Evolutionary conservation across 2,888 invertebrate genomes (phyloP).

Genomic region (Tetragonisca angustula): DNA sequence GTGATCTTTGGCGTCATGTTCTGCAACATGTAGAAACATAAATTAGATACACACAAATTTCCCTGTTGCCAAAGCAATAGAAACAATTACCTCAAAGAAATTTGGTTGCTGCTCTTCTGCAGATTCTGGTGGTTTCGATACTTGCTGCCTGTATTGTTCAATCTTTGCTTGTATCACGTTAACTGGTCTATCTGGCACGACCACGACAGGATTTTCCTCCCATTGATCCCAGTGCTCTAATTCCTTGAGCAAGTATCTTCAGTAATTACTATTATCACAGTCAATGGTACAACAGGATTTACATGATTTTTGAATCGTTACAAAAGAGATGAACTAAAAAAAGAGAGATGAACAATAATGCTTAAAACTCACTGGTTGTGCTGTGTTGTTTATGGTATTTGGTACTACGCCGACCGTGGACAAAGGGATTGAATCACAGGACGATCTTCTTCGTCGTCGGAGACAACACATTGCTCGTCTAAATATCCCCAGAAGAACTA

Average conservation of each 20-base stretch:
- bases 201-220: slow-evolving; percentile 85
- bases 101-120: slow-evolving; percentile 85
- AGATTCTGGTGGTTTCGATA: slow-evolving; percentile 82
- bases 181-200: slow-evolving; percentile 80
- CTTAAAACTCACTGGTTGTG: slow-evolving; percentile 42
- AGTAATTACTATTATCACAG: slow-evolving; percentile 52
- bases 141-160: slow-evolving; percentile 87
- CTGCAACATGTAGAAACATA: slow-evolving; percentile 76
- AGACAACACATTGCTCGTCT: slow-evolving; percentile 88
- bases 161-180: slow-evolving; percentile 87
- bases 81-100: slow-evolving; percentile 85
- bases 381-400: slow-evolving; percentile 66
- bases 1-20: slow-evolving; percentile 88
- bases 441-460: slow-evolving; percentile 85
- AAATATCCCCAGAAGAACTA: slow-evolving; percentile 85
- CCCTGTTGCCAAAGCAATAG: too few species aligned
- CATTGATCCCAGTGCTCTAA: slow-evolving; percentile 87
- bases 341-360: not conserved
- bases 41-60: slow-evolving; percentile 15
- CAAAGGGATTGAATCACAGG: slow-evolving; percentile 86
- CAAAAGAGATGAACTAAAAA: not conserved
- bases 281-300: slow-evolving; percentile 45
- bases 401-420: slow-evolving; percentile 86
- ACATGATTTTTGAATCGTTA: slow-evolving; percentile 18
- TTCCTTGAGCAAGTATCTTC: slow-evolving; percentile 74